A percentile compares a stretch with the other conserved stretches of the same genome.
These are phyloP conservation scores for Sesia bembeciformis DNA, from an alignment of 2,888 invertebrate genomes.

Conservation along the genomic window DNA sequence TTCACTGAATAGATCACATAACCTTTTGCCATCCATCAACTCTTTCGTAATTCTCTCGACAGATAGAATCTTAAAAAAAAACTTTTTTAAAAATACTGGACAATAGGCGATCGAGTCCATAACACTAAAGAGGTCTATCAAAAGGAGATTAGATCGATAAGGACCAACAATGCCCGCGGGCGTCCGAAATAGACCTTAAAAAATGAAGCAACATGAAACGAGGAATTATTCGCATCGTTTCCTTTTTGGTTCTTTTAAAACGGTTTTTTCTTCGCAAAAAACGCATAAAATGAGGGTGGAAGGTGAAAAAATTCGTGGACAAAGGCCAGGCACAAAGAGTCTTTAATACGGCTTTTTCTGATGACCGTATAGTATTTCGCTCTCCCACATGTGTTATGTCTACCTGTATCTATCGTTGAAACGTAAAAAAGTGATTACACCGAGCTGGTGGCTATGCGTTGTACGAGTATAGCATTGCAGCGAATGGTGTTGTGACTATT, in stretches of 20 bases:
- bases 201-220: constrained; percentile 65
- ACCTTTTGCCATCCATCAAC: constrained; percentile 42
- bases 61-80: constrained; percentile 17
- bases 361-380: constrained; percentile 36
- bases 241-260: constrained; percentile 65
- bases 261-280: constrained; percentile 67
- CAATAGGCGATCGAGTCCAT: constrained; percentile 55
- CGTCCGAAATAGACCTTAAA: constrained; percentile 48
- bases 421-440: neutral
- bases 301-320: constrained; percentile 58
- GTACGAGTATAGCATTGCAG: too few species aligned
- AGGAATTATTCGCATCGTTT: constrained; percentile 73
- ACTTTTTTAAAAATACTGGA: constrained; percentile 44
- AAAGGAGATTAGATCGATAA: constrained; percentile 69
- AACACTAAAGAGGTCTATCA: constrained; percentile 61
- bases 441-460: neutral
- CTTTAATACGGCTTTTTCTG: constrained; percentile 55
- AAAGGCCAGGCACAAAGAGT: constrained; percentile 56
- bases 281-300: constrained; percentile 57
- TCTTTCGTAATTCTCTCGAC: constrained; percentile 33
- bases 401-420: neutral
- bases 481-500: too few species aligned
- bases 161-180: constrained; percentile 58
- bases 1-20: neutral
- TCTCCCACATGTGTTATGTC: neutral